These are phyloP conservation scores for Solen grandis DNA, from an alignment of 1,140 invertebrate species.

Conservation along the genomic window DNA sequence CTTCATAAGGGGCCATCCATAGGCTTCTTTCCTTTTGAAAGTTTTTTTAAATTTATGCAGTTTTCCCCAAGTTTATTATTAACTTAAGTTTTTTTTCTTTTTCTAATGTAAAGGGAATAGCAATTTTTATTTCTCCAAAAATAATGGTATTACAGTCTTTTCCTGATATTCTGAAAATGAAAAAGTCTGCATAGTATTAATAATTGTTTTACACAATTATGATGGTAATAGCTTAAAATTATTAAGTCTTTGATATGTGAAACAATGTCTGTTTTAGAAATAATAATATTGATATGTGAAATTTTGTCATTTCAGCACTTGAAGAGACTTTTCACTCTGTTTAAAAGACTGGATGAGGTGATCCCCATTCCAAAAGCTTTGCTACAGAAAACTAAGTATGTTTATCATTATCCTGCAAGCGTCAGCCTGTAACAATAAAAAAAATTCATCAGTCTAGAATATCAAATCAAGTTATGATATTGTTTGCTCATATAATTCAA, in stretches of 20 bases:
- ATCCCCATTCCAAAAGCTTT: constrained; percentile 55
- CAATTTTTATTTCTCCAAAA: too few relatives aligned
- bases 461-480: background rate
- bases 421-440: background rate
- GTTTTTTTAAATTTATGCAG: too few relatives aligned
- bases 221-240: background rate
- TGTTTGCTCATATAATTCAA: background rate
- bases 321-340: constrained; percentile 53
- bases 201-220: background rate
- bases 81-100: too few relatives aligned
- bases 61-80: too few relatives aligned
- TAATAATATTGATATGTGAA: background rate
- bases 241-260: background rate
- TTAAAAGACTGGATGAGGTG: constrained; percentile 52
- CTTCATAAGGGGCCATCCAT: too few relatives aligned
- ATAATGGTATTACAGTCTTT: too few relatives aligned
- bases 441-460: background rate
- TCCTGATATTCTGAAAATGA: background rate
- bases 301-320: constrained; percentile 55
- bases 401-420: too few relatives aligned
- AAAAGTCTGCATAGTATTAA: background rate
- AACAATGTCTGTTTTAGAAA: background rate
- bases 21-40: too few relatives aligned
- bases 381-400: constrained; percentile 46
- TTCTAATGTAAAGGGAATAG: too few relatives aligned